A percentile compares a stretch with the other conserved stretches of the same genome.
phyloP scores from a whole-genome alignment of 2,113 vertebrate genomes.

The Gracilinanus agilis region DNA sequence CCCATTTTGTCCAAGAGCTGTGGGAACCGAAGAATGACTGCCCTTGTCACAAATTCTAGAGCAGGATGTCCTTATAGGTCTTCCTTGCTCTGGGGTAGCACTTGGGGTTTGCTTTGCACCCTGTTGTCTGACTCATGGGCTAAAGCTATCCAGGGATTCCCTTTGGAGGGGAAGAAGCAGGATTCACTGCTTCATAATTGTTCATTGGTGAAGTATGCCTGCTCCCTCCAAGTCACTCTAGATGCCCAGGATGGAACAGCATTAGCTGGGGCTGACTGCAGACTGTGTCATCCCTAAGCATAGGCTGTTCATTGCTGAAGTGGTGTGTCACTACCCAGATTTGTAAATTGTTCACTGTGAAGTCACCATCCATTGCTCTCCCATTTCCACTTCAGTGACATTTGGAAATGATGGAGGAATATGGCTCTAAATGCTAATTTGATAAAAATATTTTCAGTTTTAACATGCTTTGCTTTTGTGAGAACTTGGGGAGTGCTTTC shows the following conservation, averaged over 20 bases:
- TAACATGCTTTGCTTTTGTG: slow-evolving; percentile 63
- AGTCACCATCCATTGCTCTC: slow-evolving; percentile 30
- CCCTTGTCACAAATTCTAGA: not conserved
- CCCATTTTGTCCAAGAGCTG: too few relatives aligned
- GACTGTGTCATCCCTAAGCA: not conserved
- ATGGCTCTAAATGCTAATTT: slow-evolving; percentile 52
- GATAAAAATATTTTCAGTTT: slow-evolving; percentile 57
- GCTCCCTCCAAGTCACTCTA: not conserved
- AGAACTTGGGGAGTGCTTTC: slow-evolving; percentile 50
- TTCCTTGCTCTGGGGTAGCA: not conserved
- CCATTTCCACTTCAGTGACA: slow-evolving; percentile 17
- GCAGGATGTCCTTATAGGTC: not conserved
- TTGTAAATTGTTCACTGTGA: slow-evolving; percentile 49
- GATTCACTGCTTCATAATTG: not conserved
- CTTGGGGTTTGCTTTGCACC: not conserved
- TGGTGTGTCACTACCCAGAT: not conserved
- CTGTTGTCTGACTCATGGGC: not conserved
- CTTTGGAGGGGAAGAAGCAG: not conserved
- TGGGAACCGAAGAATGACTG: too few relatives aligned
- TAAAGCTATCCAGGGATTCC: not conserved
- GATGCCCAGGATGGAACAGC: not conserved
- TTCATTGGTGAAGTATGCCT: not conserved
- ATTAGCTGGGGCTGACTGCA: not conserved
- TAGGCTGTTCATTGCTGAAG: not conserved
- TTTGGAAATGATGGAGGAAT: slow-evolving; percentile 1